Evolutionary conservation across 2,888 invertebrate species (phyloP), one percentile per base, ranked within the genome.

Genomic region (Mamestra brassicae): DNA sequence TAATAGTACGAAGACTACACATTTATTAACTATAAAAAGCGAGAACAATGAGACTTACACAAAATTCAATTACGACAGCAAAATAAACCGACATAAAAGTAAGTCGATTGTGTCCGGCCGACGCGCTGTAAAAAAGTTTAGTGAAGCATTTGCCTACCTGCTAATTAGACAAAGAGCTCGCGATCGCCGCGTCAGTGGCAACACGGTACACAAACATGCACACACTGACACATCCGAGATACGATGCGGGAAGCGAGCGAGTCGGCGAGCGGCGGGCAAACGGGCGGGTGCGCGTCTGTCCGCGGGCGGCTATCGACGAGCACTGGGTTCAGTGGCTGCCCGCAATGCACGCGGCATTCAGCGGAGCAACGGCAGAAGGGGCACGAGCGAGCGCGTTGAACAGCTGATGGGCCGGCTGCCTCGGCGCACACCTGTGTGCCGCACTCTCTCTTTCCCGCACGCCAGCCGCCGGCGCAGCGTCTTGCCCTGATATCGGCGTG

Each of bases 81-180:
- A 88, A 87, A 84, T 88, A 86, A 86, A 83, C 78, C 84, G 80
- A 83, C 82, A 81, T 84, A 86, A 86, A 87, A 84, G 83, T 87
- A 78, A 83, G 72, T 84, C 89, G 86, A 88, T 88, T 87, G 87
- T 87, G 86, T 88, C 88, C 89, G 86, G 80, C 82, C 80, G 81
- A 63, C 82, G 71, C 79, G 80, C 84, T 74, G 80, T 86, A 86
- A 86, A 92, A 90, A 92, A 89, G 90, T 92, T 92, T 89, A 88
- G 89, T 90, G 90, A 90, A 93, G 91, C 92, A 90, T 93, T 92
- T 90, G 93, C 95, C 95, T 96, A 96, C 95, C 95, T 96, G 95
- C 90, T 95, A 94, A 95, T 95, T 95, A 94, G 94, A 95, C 95
- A 95, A 95, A 94, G 95, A 94, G 94, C 93, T 93, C 92, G 92